A percentile compares a stretch with the other conserved stretches of the same genome.
These are phyloP conservation scores for Bedellia somnulentella DNA, from an alignment of 2,888 invertebrate genomes.

Conservation along the genomic window DNA sequence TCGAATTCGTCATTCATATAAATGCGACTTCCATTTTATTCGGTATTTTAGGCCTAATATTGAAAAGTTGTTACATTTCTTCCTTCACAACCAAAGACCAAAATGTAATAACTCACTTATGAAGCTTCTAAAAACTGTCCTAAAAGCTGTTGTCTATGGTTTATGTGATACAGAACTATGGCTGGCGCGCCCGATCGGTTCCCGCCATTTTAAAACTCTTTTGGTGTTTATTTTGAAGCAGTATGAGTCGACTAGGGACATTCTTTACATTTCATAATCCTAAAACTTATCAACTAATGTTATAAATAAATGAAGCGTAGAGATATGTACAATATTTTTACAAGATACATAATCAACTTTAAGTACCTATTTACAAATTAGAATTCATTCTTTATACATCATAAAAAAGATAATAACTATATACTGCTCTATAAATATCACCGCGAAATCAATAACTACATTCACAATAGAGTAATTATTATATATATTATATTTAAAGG, in stretches of 20 bases:
- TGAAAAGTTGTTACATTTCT: no score
- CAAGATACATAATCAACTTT: conserved; percentile 43
- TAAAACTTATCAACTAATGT: conserved; percentile 18
- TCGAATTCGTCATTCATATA: no score
- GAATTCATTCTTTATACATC: conserved; percentile 53
- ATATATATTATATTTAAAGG: conserved; percentile 32
- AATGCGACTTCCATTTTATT: no score
- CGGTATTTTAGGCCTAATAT: no score
- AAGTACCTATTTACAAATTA: conserved; percentile 63
- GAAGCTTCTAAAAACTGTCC: conserved; percentile 4
- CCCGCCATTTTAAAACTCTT: neutral
- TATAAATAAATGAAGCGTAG: conserved; percentile 59
- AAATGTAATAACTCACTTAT: no score
- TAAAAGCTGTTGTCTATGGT: conserved; percentile 6
- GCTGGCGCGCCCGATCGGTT: no score
- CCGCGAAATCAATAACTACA: conserved; percentile 58
- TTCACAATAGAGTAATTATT: conserved; percentile 53
- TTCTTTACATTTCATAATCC: neutral
- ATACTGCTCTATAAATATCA: conserved; percentile 51
- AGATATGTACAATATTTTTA: conserved; percentile 62
- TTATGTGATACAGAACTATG: no score
- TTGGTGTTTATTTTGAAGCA: neutral
- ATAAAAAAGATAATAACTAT: conserved; percentile 54
- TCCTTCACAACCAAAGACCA: no score
- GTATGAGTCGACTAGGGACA: no score